Conservation (phyloP, 2,888 invertebrate species). For the Myopa tessellatipennis region DNA sequence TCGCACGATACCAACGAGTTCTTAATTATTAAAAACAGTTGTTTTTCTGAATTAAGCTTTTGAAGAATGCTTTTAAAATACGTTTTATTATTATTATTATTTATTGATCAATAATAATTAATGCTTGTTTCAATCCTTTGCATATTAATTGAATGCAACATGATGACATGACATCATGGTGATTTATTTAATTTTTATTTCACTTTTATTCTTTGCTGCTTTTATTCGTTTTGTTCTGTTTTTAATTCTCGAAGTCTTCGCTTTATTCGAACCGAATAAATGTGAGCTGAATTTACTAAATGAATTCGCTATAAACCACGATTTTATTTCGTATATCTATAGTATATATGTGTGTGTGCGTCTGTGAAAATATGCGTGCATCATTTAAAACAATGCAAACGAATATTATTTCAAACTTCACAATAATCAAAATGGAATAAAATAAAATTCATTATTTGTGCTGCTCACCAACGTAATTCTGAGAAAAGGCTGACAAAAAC, state of each 20-base stretch:
- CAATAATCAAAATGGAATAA: conserved; percentile 30
- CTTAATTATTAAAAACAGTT: no score
- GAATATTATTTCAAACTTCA: conserved; percentile 28
- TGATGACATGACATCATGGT: conserved; percentile 27
- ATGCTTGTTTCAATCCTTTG: conserved; percentile 6
- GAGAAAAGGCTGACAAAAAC: conserved; percentile 33
- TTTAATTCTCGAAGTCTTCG: not conserved
- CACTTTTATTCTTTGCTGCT: not conserved
- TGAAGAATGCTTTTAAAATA: no score
- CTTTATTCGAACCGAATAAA: not conserved
- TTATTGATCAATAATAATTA: no score
- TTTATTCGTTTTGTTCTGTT: not conserved
- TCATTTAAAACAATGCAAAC: conserved; percentile 31
- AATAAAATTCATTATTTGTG: conserved; percentile 34
- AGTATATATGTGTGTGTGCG: not conserved
- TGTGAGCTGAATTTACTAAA: conserved; percentile 30
- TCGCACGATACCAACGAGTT: no score
- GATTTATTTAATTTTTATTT: conserved; percentile 23
- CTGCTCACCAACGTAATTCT: conserved; percentile 25
- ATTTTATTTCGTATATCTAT: conserved; percentile 14
- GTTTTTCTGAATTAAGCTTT: no score
- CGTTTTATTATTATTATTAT: no score
- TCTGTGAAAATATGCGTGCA: not conserved
- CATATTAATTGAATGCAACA: conserved; percentile 20
- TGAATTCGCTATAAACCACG: conserved; percentile 31